These are phyloP conservation scores for Bilobella aurantiaca DNA, from an alignment of 1,140 invertebrate species.

Conservation along the genomic window DNA sequence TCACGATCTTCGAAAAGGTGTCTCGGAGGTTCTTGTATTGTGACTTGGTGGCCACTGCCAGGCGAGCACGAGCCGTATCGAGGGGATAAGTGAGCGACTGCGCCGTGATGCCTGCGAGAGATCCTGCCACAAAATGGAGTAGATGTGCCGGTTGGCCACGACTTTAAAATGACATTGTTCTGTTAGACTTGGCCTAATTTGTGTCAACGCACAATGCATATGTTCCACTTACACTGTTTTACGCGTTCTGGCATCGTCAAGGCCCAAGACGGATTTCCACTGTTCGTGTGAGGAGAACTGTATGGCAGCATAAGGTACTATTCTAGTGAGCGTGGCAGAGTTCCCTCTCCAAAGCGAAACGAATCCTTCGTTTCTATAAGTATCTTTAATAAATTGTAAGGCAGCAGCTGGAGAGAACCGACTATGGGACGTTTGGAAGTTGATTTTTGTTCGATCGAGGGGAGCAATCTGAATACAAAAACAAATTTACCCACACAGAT, in stretches of 20 bases:
- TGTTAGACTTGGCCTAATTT: not conserved
- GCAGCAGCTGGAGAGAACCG: slow-evolving; percentile 69
- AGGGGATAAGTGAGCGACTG: slow-evolving; percentile 89
- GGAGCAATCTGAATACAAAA: slow-evolving; percentile 57
- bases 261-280: slow-evolving; percentile 70
- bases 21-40: slow-evolving; percentile 51
- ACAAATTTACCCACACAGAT: not conserved
- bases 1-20: slow-evolving; percentile 27
- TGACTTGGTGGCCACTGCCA: slow-evolving; percentile 82
- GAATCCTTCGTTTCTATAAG: slow-evolving; percentile 62
- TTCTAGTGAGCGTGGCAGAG: slow-evolving; percentile 83
- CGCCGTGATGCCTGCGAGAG: slow-evolving; percentile 85
- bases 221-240: not conserved
- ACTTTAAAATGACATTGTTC: not conserved
- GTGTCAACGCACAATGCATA: too few relatives aligned
- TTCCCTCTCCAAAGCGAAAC: slow-evolving; percentile 88
- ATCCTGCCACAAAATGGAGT: slow-evolving; percentile 71
- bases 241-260: slow-evolving; percentile 44
- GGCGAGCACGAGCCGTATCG: slow-evolving; percentile 89
- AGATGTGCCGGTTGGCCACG: slow-evolving; percentile 2
- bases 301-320: slow-evolving; percentile 92
- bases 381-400: slow-evolving; percentile 60
- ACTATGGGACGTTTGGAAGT: slow-evolving; percentile 61
- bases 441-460: slow-evolving; percentile 93
- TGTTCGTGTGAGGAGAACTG: slow-evolving; percentile 96